These are phyloP conservation scores for Tribolium castaneum DNA, from an alignment of 1,140 invertebrate genomes.

Conservation along the genomic window DNA sequence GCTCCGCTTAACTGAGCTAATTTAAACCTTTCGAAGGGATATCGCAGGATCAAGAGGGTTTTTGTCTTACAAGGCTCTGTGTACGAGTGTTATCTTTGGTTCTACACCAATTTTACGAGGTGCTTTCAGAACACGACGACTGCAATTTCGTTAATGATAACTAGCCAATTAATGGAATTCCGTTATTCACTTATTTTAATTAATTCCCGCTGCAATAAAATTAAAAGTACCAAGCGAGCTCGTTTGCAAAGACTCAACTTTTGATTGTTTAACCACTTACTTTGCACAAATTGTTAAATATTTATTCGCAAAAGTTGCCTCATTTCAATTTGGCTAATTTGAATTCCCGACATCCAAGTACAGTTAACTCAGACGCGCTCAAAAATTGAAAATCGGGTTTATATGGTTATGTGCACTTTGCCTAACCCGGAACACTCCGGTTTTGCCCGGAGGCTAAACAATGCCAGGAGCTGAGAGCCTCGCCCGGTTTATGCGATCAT, in stretches of 20 bases:
- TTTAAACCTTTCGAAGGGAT: slow-evolving; percentile 24
- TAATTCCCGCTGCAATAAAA: neutral
- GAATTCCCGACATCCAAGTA: neutral
- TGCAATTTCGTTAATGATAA: slow-evolving; percentile 24
- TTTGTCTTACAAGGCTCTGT: slow-evolving; percentile 8
- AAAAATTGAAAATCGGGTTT: neutral
- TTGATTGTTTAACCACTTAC: neutral
- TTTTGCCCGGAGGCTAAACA: slow-evolving; percentile 39
- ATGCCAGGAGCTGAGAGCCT: slow-evolving; percentile 43
- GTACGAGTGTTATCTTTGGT: slow-evolving; percentile 27
- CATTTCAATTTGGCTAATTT: slow-evolving; percentile 2
- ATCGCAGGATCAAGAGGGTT: slow-evolving; percentile 27
- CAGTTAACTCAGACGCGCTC: too few relatives aligned
- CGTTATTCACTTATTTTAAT: slow-evolving; percentile 3
- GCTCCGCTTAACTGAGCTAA: slow-evolving; percentile 14
- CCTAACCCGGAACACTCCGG: slow-evolving; percentile 14
- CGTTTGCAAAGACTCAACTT: neutral
- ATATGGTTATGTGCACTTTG: slow-evolving; percentile 4
- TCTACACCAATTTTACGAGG: slow-evolving; percentile 21
- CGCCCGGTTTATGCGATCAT: slow-evolving; percentile 46
- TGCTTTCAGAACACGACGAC: slow-evolving; percentile 8
- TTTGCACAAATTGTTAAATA: neutral
- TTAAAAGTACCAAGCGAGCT: neutral
- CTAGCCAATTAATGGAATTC: slow-evolving; percentile 7
- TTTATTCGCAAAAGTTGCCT: neutral